A percentile compares a stretch with the other conserved stretches of the same genome.
Conservation (phyloP, 92 coral and sea anemone species). For the Blastomussa wellsi region DNA sequence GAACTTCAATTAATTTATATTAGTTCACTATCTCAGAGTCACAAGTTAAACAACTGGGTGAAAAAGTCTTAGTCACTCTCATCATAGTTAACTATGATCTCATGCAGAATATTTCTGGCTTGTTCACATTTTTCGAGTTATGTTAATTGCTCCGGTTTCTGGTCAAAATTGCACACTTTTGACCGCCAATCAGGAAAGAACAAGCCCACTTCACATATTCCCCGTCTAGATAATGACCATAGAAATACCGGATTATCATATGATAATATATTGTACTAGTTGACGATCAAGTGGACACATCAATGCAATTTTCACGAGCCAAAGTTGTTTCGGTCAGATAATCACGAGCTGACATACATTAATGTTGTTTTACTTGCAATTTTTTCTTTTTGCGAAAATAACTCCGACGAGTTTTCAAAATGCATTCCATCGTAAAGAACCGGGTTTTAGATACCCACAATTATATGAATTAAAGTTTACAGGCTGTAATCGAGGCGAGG, state of each 20-base stretch:
- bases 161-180: background rate
- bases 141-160: background rate
- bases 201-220: background rate
- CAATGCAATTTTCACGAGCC: slow-evolving; percentile 1
- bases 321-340: background rate
- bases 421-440: background rate
- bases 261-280: background rate
- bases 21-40: background rate
- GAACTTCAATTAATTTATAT: background rate
- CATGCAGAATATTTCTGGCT: background rate
- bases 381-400: no score
- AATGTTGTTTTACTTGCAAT: background rate
- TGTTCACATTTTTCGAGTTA: background rate
- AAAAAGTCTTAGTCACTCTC: no score
- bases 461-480: no score
- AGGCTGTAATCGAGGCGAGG: no score
- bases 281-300: background rate
- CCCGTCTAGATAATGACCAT: background rate
- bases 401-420: no score
- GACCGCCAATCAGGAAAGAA: background rate
- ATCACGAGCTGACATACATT: background rate
- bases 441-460: background rate
- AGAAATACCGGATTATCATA: slow-evolving; percentile 4
- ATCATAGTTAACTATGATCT: no score
- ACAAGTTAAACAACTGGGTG: background rate